Percentiles rank a stretch among this genome's conserved stretches.
Evolutionary conservation across 2,113 vertebrate genomes (phyloP).

Genomic region (Agapornis roseicollis): DNA sequence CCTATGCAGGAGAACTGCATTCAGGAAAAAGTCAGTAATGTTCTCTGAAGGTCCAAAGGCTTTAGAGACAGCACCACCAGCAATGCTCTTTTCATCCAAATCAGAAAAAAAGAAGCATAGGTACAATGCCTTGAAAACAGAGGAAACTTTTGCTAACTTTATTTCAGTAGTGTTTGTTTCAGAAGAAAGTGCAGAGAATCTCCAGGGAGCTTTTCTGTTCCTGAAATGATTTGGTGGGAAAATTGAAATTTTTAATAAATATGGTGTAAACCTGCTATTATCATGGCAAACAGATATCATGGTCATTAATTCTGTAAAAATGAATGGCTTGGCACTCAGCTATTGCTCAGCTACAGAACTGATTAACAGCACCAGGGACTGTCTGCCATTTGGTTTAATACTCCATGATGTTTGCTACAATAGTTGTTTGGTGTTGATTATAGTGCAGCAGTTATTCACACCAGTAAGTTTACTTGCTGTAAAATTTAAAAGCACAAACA

Average conservation of each 20-base stretch:
- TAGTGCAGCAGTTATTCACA: not conserved
- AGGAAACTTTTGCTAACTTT: not conserved
- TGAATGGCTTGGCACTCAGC: not conserved
- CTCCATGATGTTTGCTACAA: rapidly evolving
- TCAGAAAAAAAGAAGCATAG: not conserved
- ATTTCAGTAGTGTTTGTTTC: not conserved
- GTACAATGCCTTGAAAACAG: not conserved
- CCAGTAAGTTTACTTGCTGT: not conserved
- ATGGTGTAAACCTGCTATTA: not conserved
- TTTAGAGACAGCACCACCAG: not conserved
- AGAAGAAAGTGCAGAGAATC: not conserved
- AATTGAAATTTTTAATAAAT: not conserved
- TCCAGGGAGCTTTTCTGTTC: not conserved
- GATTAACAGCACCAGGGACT: not conserved
- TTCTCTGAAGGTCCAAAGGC: not conserved
- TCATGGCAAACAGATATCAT: not conserved
- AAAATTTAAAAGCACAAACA: constrained; percentile 7
- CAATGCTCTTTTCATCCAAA: not conserved
- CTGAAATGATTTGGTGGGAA: not conserved
- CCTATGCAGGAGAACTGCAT: not conserved
- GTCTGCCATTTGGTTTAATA: not conserved
- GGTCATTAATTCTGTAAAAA: constrained; percentile 33
- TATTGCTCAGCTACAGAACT: not conserved
- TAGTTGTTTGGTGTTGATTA: not conserved
- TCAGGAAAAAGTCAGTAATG: not conserved